These are phyloP conservation scores for Eciton burchellii DNA, from an alignment of 1,140 invertebrate species.

Conservation along the genomic window DNA sequence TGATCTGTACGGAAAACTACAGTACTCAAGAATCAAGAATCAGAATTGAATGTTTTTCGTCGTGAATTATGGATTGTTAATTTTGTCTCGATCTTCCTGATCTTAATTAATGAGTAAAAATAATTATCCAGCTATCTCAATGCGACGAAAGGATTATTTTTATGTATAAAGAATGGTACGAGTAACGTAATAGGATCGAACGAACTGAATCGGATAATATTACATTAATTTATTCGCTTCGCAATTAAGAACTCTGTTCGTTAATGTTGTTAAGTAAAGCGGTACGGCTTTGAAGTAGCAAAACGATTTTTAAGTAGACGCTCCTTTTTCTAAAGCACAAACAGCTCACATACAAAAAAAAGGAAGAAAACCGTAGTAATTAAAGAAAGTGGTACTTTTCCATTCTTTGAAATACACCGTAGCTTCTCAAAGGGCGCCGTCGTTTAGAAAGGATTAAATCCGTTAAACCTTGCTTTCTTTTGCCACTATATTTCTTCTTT, in stretches of 20 bases:
- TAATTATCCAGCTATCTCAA: slow-evolving; percentile 6
- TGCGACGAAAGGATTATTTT: slow-evolving; percentile 1
- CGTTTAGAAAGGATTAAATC: slow-evolving; percentile 60
- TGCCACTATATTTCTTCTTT: slow-evolving; percentile 33
- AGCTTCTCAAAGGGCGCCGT: slow-evolving; percentile 49
- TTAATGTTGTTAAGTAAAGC: slow-evolving; percentile 31
- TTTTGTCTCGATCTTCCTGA: neutral
- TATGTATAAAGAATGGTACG: slow-evolving; percentile 19
- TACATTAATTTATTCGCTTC: slow-evolving; percentile 31
- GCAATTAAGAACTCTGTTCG: slow-evolving; percentile 42
- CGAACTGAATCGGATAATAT: slow-evolving; percentile 24
- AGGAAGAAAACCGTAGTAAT: slow-evolving; percentile 20
- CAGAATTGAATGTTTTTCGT: neutral
- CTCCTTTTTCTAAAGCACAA: slow-evolving; percentile 43
- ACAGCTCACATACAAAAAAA: neutral
- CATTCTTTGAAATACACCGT: slow-evolving; percentile 56
- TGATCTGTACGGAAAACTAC: neutral
- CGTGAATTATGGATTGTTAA: neutral
- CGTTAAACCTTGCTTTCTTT: slow-evolving; percentile 54
- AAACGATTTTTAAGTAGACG: slow-evolving; percentile 51
- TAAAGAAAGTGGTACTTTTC: slow-evolving; percentile 59
- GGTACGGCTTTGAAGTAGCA: slow-evolving; percentile 48
- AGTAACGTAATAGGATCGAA: slow-evolving; percentile 29
- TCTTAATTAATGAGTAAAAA: neutral
- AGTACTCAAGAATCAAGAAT: neutral